phyloP scores from a whole-genome alignment of 2,113 vertebrate species.

The Phyllostomus hastatus region DNA sequence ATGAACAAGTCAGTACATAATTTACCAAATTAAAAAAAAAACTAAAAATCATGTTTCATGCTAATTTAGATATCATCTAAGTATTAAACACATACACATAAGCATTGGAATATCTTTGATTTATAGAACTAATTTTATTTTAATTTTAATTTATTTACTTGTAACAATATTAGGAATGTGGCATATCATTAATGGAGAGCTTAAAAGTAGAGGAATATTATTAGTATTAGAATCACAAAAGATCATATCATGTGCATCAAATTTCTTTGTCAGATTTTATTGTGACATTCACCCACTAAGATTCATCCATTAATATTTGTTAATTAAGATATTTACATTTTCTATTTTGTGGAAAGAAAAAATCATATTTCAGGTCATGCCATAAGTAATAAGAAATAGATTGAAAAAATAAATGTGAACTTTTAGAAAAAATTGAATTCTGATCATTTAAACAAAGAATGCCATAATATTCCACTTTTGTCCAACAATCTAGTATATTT shows the following conservation, averaged over 20 bases:
- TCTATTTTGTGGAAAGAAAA: neutral
- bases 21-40: neutral
- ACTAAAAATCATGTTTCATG: neutral
- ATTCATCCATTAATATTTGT: neutral
- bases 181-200: neutral
- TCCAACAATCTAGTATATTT: neutral
- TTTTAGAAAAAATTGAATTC: neutral
- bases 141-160: neutral
- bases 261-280: neutral
- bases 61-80: neutral
- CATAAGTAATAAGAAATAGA: neutral
- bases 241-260: neutral
- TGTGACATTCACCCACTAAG: neutral
- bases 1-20: neutral
- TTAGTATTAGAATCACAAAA: neutral
- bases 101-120: neutral
- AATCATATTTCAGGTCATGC: neutral
- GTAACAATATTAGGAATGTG: neutral
- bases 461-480: neutral
- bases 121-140: neutral
- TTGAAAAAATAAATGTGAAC: neutral
- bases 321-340: neutral
- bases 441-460: neutral
- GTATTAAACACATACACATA: neutral
- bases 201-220: neutral